Evolutionary conservation across 2,797 vertebrate genomes (phyloP).

Genomic region (Gadopsis marmoratus): DNA sequence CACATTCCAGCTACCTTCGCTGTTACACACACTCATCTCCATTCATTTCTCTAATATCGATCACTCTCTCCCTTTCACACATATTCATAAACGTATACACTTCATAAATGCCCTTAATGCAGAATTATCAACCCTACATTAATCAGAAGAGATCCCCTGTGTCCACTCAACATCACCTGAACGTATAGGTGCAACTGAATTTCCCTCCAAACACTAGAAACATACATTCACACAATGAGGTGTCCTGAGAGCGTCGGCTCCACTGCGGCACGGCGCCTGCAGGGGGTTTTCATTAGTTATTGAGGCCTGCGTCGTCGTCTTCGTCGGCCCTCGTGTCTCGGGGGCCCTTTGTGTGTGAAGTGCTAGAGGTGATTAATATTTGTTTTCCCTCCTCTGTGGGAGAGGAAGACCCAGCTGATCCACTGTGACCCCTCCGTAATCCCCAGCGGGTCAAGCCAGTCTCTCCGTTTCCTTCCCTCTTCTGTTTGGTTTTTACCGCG

Average conservation of each 20-base stretch:
- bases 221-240: conserved; percentile 37
- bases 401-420: conserved; percentile 85
- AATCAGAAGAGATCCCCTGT: background rate
- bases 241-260: conserved; percentile 35
- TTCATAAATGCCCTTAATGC: background rate
- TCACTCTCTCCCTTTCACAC: background rate
- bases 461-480: conserved; percentile 63
- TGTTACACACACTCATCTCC: background rate
- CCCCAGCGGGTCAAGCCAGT: conserved; percentile 65
- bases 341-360: conserved; percentile 78
- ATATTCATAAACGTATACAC: background rate
- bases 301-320: conserved; percentile 61
- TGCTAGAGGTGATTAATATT: conserved; percentile 88
- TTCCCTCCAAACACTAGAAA: conserved; percentile 25
- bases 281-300: conserved; percentile 72
- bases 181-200: conserved; percentile 6
- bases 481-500: conserved; percentile 42
- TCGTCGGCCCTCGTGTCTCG: conserved; percentile 51
- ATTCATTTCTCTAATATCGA: background rate
- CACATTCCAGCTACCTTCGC: conserved; percentile 46
- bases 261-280: conserved; percentile 26
- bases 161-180: conserved; percentile 24
- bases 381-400: conserved; percentile 84
- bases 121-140: conserved; percentile 7
- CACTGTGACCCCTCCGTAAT: conserved; percentile 79